Evolutionary conservation across 2,888 invertebrate genomes (phyloP), one percentile per base, ranked within the genome.

Genomic region (Xiphydria camelus): DNA sequence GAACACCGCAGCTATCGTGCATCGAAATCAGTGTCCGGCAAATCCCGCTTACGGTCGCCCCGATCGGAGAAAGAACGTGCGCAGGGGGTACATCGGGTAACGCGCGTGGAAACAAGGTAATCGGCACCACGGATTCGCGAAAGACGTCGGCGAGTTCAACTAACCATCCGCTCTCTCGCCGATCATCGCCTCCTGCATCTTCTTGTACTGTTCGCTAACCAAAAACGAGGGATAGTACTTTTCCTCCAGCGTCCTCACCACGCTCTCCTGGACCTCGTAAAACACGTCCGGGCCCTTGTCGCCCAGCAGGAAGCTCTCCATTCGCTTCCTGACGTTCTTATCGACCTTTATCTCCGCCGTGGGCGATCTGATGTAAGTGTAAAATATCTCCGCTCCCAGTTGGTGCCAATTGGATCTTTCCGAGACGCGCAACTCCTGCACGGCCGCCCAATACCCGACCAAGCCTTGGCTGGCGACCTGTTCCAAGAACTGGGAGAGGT

Each of bases 211-310:
- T 53, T 91, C 89, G 66, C 92, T 93, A 46, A 92, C 83, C 41
- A 94, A 80, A 73, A 94, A 94, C 2, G 92, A 87, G 40, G 91
- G 88, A 75, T 93, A 94, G 74, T 92, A 90, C 73, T 92, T 89
- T 55, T 91, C 89, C 70, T 93, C 90, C 47, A 94, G 80, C 0
- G 86, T 85, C 62, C 86, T 85, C 7, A 89, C 82, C 5, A 94
- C 88, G 49, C 84, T 84, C 14, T 86, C 84, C 74, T 94, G 93
- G 14, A 92, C 89, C 72, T 91, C 89, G 65, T 88, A 91, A 75
- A 94, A 93, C 19, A 91, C 89, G 76, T 89, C 90, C 14, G 91
- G 91, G 1, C 91, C 91, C 64, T 88, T 87, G 70, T 94, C 90
- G 10, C 94, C 94, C 48, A 91, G 75, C 41, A 94, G 78, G 76